Conservation (phyloP, 2,113 vertebrate species). For the Oenanthe melanoleuca region DNA sequence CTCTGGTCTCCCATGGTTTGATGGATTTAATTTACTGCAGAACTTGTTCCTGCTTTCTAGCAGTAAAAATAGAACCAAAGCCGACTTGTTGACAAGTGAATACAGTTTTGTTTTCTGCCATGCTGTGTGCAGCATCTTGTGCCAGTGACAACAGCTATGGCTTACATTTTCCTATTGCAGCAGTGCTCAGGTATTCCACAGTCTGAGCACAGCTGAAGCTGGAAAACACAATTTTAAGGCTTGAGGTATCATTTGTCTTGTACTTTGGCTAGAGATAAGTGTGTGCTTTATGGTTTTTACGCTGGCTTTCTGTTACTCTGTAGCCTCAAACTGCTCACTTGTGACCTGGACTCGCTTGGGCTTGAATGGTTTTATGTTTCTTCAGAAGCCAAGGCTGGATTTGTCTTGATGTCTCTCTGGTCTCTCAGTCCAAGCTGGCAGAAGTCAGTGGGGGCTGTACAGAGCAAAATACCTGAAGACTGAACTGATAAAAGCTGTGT, state of each 20-base stretch:
- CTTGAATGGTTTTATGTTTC: background rate
- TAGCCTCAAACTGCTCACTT: background rate
- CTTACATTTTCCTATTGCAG: slow-evolving; percentile 35
- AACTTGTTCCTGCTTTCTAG: background rate
- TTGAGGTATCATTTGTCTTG: background rate
- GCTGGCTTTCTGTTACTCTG: background rate
- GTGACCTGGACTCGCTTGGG: background rate
- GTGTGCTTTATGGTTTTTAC: background rate
- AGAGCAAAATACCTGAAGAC: background rate
- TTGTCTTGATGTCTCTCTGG: background rate
- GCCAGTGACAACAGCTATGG: background rate
- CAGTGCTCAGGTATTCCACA: slow-evolving; percentile 31
- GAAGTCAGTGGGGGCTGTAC: background rate
- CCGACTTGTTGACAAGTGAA: slow-evolving; percentile 1
- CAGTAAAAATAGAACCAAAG: slow-evolving; percentile 15
- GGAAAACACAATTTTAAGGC: background rate
- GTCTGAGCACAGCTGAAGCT: background rate
- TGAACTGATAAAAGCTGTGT: background rate
- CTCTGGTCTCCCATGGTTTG: background rate
- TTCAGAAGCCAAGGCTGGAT: background rate
- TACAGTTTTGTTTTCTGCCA: background rate
- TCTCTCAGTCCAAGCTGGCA: background rate
- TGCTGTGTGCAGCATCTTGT: background rate
- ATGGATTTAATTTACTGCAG: slow-evolving; percentile 28
- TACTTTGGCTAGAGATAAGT: background rate